phyloP scores from a whole-genome alignment of 2,113 vertebrate species.

The Galemys pyrenaicus region DNA sequence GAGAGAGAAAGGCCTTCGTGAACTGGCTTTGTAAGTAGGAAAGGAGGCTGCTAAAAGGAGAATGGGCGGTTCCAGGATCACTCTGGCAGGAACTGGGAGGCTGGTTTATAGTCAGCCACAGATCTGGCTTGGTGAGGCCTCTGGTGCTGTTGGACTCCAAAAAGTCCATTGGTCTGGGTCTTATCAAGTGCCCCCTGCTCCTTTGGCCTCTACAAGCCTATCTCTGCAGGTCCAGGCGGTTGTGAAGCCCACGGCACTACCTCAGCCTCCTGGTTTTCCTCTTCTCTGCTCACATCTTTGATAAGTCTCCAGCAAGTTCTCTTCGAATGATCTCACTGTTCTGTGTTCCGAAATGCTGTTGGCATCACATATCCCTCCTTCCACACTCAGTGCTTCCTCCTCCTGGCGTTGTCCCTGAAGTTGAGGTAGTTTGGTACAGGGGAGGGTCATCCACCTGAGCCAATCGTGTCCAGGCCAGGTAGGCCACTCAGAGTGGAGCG shows the following conservation, averaged over 20 bases:
- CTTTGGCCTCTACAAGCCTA: background rate
- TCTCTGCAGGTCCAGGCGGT: background rate
- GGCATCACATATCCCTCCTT: background rate
- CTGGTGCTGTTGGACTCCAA: no score
- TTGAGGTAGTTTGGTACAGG: background rate
- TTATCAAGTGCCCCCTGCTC: background rate
- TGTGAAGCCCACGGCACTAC: background rate
- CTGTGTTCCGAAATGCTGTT: background rate
- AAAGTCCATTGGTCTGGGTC: background rate
- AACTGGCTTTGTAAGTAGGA: background rate
- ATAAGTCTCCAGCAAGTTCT: background rate
- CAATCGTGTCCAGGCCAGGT: background rate
- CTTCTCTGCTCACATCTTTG: background rate
- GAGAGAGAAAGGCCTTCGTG: fast-evolving
- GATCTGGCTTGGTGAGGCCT: background rate
- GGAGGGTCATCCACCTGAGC: background rate
- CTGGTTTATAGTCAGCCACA: background rate
- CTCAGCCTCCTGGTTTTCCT: background rate
- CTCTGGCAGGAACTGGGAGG: background rate
- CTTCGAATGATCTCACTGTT: background rate
- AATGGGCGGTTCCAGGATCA: background rate
- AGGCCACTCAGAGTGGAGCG: background rate
- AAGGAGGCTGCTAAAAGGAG: background rate
- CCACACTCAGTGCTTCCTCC: background rate
- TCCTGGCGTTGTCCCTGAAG: background rate